Percentiles rank a stretch among this genome's conserved stretches.
Conservation (phyloP, 2,797 vertebrate genomes). For the Melanotaenia maccullochi region DNA sequence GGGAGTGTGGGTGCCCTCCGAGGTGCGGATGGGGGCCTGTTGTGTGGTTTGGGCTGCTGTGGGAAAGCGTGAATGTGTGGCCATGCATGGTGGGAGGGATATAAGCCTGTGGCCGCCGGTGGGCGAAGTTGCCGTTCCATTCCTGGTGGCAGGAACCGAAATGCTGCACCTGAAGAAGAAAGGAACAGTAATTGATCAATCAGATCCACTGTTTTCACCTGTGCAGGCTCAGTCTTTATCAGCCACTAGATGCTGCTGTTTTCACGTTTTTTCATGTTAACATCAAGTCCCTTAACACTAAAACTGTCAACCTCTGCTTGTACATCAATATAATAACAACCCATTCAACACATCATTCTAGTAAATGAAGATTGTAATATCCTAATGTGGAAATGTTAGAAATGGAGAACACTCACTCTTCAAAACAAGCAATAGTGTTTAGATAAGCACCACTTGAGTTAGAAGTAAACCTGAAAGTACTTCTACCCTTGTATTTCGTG, state of each 20-base stretch:
- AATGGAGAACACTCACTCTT: not conserved
- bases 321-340: not conserved
- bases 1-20: slow-evolving; percentile 87
- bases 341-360: not conserved
- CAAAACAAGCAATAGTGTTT: not conserved
- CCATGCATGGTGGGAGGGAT: slow-evolving; percentile 89
- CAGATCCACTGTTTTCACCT: slow-evolving; percentile 3
- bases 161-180: slow-evolving; percentile 89
- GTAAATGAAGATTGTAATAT: slow-evolving; percentile 1
- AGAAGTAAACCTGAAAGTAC: not conserved
- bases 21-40: slow-evolving; percentile 86
- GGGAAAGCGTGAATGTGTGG: slow-evolving; percentile 91
- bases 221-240: not conserved
- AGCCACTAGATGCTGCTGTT: slow-evolving; percentile 57
- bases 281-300: not conserved
- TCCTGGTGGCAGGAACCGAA: slow-evolving; percentile 91
- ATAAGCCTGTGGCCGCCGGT: slow-evolving; percentile 92
- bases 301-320: slow-evolving; percentile 2
- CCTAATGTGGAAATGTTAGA: not conserved
- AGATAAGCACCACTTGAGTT: not conserved
- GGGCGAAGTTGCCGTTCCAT: slow-evolving; percentile 94
- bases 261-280: slow-evolving; percentile 1
- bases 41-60: slow-evolving; percentile 92
- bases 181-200: not conserved
- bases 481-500: no score